Percentiles rank a stretch among this genome's conserved stretches.
phyloP scores from a whole-genome alignment of 2,888 invertebrate species.

The Brachylomia viminalis region DNA sequence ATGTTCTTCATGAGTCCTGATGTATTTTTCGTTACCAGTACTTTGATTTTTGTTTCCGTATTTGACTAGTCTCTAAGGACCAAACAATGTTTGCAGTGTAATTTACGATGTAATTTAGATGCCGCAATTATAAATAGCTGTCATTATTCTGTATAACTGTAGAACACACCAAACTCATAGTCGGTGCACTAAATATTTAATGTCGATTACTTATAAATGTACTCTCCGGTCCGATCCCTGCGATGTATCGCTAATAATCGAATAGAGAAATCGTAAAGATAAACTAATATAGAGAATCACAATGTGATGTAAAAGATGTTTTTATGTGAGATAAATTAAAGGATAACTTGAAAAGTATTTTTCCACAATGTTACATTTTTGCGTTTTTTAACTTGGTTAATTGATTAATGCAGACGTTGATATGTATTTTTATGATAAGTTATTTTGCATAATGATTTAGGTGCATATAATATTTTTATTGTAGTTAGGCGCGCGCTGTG shows the following conservation, averaged over 20 bases:
- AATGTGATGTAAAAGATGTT: conserved; percentile 89
- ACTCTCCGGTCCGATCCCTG: conserved; percentile 72
- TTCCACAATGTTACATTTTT: conserved; percentile 87
- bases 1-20: conserved; percentile 80
- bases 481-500: conserved; percentile 66
- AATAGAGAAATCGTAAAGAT: conserved; percentile 77
- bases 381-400: conserved; percentile 86
- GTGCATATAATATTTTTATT: conserved; percentile 76
- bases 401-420: conserved; percentile 80
- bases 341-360: conserved; percentile 88
- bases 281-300: conserved; percentile 85
- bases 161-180: conserved; percentile 70
- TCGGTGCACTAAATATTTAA: conserved; percentile 70
- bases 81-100: conserved; percentile 83
- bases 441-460: conserved; percentile 83
- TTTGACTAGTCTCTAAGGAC: conserved; percentile 88
- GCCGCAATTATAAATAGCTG: conserved; percentile 72
- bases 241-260: conserved; percentile 72
- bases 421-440: conserved; percentile 83
- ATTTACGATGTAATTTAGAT: conserved; percentile 71
- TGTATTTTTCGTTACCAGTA: conserved; percentile 86
- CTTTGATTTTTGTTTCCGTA: conserved; percentile 84
- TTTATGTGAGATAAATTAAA: conserved; percentile 87
- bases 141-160: conserved; percentile 68
- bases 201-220: conserved; percentile 70